Evolutionary conservation across 2,888 invertebrate genomes (phyloP).

Genomic region (Drosophila gaucha): DNA sequence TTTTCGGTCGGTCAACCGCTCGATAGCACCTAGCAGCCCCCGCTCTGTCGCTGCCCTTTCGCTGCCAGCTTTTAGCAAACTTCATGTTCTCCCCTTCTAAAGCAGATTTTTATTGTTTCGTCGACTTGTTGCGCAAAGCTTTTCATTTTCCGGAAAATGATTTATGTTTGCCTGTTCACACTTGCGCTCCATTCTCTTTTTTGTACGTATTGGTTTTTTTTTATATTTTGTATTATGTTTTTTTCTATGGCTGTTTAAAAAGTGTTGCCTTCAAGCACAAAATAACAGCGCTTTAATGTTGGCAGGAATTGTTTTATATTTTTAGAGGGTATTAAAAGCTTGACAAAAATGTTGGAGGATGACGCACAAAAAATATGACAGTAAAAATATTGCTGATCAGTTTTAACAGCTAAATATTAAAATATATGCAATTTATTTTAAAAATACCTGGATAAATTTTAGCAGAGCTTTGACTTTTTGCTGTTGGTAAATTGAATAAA

Average conservation of each 20-base stretch:
- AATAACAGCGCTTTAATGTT: conserved; percentile 32
- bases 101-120: conserved; percentile 69
- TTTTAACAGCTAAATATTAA: too few relatives aligned
- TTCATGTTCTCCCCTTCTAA: conserved; percentile 19
- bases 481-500: too few relatives aligned
- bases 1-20: conserved; percentile 62
- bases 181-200: conserved; percentile 36
- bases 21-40: conserved; percentile 38
- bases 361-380: not conserved
- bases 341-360: not conserved
- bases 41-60: not conserved
- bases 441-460: too few relatives aligned
- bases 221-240: conserved; percentile 8
- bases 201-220: conserved; percentile 34
- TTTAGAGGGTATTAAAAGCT: not conserved
- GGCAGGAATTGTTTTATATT: not conserved
- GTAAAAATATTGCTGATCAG: too few relatives aligned
- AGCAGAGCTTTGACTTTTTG: too few relatives aligned
- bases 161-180: conserved; percentile 68
- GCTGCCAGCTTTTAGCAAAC: conserved; percentile 11
- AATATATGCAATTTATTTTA: too few relatives aligned
- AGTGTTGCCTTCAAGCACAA: conserved; percentile 32
- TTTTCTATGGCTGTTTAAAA: conserved; percentile 4
- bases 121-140: conserved; percentile 76
- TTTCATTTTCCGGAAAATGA: conserved; percentile 74